These are phyloP conservation scores for Caenorhabditis japonica DNA, from an alignment of 2,888 invertebrate genomes.

Conservation along the genomic window DNA sequence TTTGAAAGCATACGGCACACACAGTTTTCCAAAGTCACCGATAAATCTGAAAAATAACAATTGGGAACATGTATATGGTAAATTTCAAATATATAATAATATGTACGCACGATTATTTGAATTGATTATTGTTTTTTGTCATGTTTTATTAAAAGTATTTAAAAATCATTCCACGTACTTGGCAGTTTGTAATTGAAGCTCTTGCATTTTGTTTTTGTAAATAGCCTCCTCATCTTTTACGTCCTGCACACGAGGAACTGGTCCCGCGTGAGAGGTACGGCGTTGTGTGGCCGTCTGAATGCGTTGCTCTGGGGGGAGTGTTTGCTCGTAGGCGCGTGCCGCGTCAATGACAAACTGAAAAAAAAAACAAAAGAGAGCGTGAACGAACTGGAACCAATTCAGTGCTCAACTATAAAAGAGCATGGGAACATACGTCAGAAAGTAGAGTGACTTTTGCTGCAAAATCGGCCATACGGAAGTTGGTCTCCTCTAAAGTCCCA, in stretches of 20 bases:
- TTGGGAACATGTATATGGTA: no score
- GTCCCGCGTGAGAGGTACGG: slow-evolving; percentile 20
- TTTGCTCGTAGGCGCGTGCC: slow-evolving; percentile 53
- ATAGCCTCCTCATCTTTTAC: slow-evolving; percentile 38
- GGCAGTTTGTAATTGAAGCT: slow-evolving; percentile 48
- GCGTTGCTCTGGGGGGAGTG: slow-evolving; percentile 71
- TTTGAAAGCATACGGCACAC: slow-evolving; percentile 71
- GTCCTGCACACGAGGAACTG: slow-evolving; percentile 16
- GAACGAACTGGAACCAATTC: no score
- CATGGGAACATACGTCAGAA: slow-evolving; percentile 66
- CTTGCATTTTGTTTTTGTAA: slow-evolving; percentile 44
- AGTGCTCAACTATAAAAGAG: no score
- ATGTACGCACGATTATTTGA: no score
- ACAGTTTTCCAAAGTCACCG: slow-evolving; percentile 70
- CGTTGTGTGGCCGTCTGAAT: slow-evolving; percentile 65
- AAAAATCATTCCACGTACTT: slow-evolving; percentile 18
- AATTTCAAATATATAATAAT: no score
- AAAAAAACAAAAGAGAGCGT: background rate
- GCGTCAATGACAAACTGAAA: slow-evolving; percentile 55
- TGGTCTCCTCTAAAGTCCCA: slow-evolving; percentile 72
- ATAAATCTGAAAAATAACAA: slow-evolving; percentile 56
- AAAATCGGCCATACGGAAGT: slow-evolving; percentile 75
- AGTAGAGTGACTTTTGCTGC: slow-evolving; percentile 65
- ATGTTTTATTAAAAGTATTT: slow-evolving; percentile 19
- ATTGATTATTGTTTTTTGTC: no score